Evolutionary conservation across 2,113 vertebrate genomes (phyloP), one percentile per base, ranked within the genome.

Genomic region (Ameiurus melas): DNA sequence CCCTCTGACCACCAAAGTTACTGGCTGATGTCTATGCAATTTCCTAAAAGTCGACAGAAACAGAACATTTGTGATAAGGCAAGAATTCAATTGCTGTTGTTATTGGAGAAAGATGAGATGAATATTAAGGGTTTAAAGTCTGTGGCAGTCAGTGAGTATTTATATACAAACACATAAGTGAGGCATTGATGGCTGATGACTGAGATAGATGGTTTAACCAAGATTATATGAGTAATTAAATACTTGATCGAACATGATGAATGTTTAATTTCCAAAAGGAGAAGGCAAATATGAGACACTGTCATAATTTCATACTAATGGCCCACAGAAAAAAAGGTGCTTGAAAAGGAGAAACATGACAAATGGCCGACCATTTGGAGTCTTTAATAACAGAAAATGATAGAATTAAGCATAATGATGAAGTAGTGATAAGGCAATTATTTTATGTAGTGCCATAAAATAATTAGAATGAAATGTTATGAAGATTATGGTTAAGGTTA

Each of bases 1-100:
- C 68, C 78, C 43, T 85, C 43, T 88, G 81, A 58, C 71, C 82
- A 84, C 62, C 25, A 58, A 47, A 55, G 77, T 70, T 82, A 82
- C 57, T 82, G 30, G 33, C 66, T 85, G 66, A 79, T 88, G 33
- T 88, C 86, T 60, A 55, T 16, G n/a, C 36, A 62, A 19, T 25
- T 7, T 86, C 20, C 27, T 30, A 25, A 51, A 64, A 51, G 66
- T 64, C 22, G 39, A 7, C 25, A 58, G n/a, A 64, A 64, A 57
- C 43, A 33, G 19, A 47, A 33, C 19, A 85, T 71, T 84, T 84
- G 62, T 30, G 20, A 30, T 30, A 51, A 68, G 64, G 36, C 51
- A 57, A 6, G 39, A 47, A 51, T 73, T 27, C 22, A 7, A 43
- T 33, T 58, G 30, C 12, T 39, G 66, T 27, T 60, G 57, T 27